Conservation (phyloP, 2,888 invertebrate genomes). For the Hypomecis atomaria region DNA sequence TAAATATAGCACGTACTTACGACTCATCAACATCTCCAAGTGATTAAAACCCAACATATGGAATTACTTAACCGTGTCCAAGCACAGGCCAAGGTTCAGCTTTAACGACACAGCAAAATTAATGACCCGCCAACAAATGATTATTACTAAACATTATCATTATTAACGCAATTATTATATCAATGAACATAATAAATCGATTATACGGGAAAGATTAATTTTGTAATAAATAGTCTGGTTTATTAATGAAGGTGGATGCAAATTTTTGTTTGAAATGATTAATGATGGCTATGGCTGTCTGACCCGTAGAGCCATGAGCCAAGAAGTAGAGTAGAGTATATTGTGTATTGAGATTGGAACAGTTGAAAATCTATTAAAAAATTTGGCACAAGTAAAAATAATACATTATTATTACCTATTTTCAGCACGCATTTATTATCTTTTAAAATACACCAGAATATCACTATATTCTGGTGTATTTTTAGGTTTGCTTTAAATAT, state of each 20-base stretch:
- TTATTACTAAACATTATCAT: slow-evolving; percentile 44
- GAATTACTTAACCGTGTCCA: slow-evolving; percentile 23
- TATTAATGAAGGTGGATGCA: slow-evolving; percentile 20
- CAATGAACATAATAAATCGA: slow-evolving; percentile 44
- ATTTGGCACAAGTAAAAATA: no score
- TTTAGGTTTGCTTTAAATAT: no score
- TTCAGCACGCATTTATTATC: no score
- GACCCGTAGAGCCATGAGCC: no score
- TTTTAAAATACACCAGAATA: no score
- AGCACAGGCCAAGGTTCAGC: slow-evolving; percentile 38
- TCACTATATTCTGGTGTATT: no score
- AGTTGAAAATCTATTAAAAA: no score
- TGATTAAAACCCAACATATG: slow-evolving; percentile 16
- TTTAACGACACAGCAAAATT: slow-evolving; percentile 48
- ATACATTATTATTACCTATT: no score
- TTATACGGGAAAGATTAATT: slow-evolving; percentile 35
- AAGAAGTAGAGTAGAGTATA: no score
- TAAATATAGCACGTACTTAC: neutral
- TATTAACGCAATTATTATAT: slow-evolving; percentile 45
- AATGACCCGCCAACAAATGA: slow-evolving; percentile 52
- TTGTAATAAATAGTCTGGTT: slow-evolving; percentile 15
- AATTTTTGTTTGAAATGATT: slow-evolving; percentile 22
- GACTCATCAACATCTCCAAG: neutral
- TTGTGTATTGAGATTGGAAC: no score
- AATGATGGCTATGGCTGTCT: neutral